These are phyloP conservation scores for Pemphredon lugubris DNA, from an alignment of 2,888 invertebrate species.

Conservation along the genomic window DNA sequence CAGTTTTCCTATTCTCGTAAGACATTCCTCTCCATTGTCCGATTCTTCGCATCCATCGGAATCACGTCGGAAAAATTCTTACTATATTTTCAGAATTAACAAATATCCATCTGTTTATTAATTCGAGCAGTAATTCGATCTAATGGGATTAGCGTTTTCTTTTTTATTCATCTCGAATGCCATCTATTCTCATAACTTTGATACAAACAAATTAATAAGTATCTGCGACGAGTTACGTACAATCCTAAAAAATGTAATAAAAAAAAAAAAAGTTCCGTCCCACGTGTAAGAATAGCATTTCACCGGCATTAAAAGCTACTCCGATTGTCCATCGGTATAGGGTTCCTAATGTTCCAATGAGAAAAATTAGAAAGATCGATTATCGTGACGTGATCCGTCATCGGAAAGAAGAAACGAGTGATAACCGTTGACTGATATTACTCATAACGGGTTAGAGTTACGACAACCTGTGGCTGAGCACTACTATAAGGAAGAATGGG, in stretches of 20 bases:
- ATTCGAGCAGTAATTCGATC: too few species aligned
- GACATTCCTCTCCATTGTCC: too few species aligned
- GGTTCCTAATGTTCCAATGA: constrained; percentile 44
- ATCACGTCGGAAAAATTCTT: too few species aligned
- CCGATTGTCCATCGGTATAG: constrained; percentile 32
- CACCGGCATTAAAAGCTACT: constrained; percentile 28
- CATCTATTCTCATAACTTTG: too few species aligned
- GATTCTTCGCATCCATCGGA: too few species aligned
- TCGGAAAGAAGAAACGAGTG: constrained; percentile 39
- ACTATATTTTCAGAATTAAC: too few species aligned
- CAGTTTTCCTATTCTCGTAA: not conserved
- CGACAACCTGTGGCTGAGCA: constrained; percentile 5
- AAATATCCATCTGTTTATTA: too few species aligned
- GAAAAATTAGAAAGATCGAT: constrained; percentile 52
- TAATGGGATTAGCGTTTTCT: too few species aligned
- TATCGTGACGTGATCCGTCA: constrained; percentile 59
- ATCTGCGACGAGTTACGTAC: too few species aligned
- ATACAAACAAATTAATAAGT: too few species aligned
- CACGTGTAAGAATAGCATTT: constrained; percentile 6
- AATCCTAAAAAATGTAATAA: too few species aligned
- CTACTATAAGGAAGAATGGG: not conserved
- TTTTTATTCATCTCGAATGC: too few species aligned
- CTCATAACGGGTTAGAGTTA: constrained; percentile 36
- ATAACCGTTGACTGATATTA: constrained; percentile 42
- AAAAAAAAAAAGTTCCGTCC: not conserved